Evolutionary conservation across 2,888 invertebrate genomes (phyloP), one percentile per base, ranked within the genome.

Genomic region (Zeuzera pyrina): DNA sequence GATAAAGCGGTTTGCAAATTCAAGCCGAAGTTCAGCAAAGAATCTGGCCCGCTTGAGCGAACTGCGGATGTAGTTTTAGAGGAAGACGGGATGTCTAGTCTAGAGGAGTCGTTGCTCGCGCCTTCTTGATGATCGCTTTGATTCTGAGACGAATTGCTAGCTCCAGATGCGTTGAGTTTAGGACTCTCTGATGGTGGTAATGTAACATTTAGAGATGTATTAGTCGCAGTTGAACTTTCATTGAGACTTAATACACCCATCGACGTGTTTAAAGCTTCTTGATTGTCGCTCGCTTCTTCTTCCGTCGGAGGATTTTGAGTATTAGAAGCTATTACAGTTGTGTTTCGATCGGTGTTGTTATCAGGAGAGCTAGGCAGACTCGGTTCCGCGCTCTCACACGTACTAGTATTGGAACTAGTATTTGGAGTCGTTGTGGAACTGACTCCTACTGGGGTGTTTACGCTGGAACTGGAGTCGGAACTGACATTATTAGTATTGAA

Each of bases 341-440:
- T 42, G 30, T 64, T 69, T 41, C 62, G 46, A 2, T 69, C 66
- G n/a, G 64, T 58, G 15, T 68, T 67, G 22, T 68, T 70, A 11
- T 81, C 88, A 0, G 88, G 89, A 0, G 88, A 88, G 27, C 89
- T 87, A 0, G 93, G 92, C 33, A 92, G 87, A 42, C 90, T 90
- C 0, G 92, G 90, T 15, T 91, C 89, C 3, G 89, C 89, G 53
- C 90, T 90, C 24, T 78, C 81, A 12, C 91, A 90, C 13, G 89
- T 89, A 49, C 90, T 91, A 0, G 89, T 88, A 39, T 89, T 86
- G 0, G 90, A 89, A 31, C 90, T 90, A 0, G 88, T 88, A 12
- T 91, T 89, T 1, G 91, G 89, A 0, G 90, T 89, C 0, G 88
- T 88, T 0, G 87, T 87, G 1, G 90, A 89, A 41, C 89, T 89